Percentiles rank a stretch among this genome's conserved stretches.
Conservation (phyloP, 2,113 vertebrate species). For the Mungos mungo region DNA sequence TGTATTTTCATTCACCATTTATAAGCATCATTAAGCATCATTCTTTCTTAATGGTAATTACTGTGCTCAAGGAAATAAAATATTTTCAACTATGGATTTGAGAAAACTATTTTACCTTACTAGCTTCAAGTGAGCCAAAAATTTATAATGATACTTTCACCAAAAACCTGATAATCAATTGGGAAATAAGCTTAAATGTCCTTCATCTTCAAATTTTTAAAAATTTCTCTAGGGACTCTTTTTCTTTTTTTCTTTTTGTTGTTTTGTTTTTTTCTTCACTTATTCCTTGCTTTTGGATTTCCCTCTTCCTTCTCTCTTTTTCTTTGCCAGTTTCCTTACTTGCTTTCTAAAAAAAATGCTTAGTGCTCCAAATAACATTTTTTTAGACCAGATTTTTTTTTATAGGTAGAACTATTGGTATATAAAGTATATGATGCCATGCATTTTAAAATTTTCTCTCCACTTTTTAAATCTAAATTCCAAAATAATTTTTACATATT, state of each 20-base stretch:
- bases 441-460: not conserved
- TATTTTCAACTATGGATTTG: not conserved
- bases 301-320: not conserved
- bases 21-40: not conserved
- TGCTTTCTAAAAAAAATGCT: not conserved
- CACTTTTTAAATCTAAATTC: not conserved
- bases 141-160: not conserved
- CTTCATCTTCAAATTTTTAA: not conserved
- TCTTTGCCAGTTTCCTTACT: not conserved
- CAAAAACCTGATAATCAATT: not conserved
- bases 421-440: not conserved
- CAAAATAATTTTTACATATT: not conserved
- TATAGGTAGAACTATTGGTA: not conserved
- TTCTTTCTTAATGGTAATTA: not conserved
- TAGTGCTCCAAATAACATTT: not conserved
- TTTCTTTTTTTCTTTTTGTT: not conserved
- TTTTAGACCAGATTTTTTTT: not conserved
- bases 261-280: not conserved
- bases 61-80: conserved; percentile 43
- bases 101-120: not conserved
- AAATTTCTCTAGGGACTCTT: not conserved
- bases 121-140: not conserved
- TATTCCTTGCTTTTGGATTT: not conserved
- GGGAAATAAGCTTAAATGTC: not conserved
- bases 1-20: not conserved